Evolutionary conservation across 2,797 vertebrate genomes (phyloP), one percentile per base, ranked within the genome.

Genomic region (Sciaenops ocellatus): DNA sequence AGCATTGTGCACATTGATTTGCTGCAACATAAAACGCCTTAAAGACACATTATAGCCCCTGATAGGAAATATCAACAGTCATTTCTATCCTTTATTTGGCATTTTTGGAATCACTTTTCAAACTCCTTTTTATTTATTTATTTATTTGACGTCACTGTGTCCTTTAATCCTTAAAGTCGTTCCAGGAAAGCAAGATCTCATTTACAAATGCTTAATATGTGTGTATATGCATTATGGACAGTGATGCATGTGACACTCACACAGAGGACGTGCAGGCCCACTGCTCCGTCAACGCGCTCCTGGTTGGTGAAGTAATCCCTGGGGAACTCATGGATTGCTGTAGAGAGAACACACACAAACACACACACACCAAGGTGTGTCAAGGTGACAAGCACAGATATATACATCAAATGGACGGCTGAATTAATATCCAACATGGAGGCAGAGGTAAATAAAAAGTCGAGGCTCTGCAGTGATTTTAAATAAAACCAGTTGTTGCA

Each of bases 251-350:
- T 67, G 68, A 78, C 83, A 98, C 98, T 98, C 96, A 99, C 98
- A 93, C 96, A 98, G 57, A 99, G 89, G 76, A 98, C 96, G 0
- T 99, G 98, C 22, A 99, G 95, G 70, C 96, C 91, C 69, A 99
- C 95, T 0, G 98, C 98, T 82, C 98, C 98, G 3, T 97, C 97
- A 41, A 93, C 82, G 50, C 98, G 94, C 79, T 98, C 95, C 86
- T 98, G 93, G 0, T 97, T 95, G 10, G 96, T 97, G 92, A 99
- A 99, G 89, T 97, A 95, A 91, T 99, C 98, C 48, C 87, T 93
- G 79, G 98, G 98, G 87, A 99, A 99, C 89, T 99, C 98, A 28
- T 98, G 96, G 87, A 99, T 96, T 24, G 97, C 98, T 99, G 93
- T 42, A 81, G 92, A 86, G 38, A 68, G 67, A 7, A 79, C 4